Evolutionary conservation across 2,797 vertebrate genomes (phyloP).

Genomic region (Hydrocynus forskahlii): DNA sequence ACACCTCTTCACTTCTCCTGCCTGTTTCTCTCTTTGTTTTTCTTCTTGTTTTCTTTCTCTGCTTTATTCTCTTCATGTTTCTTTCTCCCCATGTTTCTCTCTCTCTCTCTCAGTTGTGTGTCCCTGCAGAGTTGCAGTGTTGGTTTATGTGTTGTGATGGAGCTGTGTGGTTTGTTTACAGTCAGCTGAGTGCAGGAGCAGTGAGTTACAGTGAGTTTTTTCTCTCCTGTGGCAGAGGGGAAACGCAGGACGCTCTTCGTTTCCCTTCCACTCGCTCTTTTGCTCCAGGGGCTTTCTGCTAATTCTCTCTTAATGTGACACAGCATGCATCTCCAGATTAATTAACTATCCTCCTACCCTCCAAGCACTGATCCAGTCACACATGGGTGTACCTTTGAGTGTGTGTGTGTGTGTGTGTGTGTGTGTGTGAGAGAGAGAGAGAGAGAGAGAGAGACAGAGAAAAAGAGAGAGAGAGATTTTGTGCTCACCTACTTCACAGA

Average conservation of each 20-base stretch:
- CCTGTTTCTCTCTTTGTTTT: background rate
- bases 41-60: background rate
- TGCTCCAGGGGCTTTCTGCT: conserved; percentile 51
- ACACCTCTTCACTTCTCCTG: conserved; percentile 6
- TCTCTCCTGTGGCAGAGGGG: conserved; percentile 19
- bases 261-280: conserved; percentile 22
- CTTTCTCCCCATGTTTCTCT: background rate
- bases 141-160: conserved; percentile 29
- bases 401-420: conserved; percentile 36
- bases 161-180: conserved; percentile 32
- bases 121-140: conserved; percentile 25
- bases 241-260: conserved; percentile 4
- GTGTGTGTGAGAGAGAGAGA: conserved; percentile 11
- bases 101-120: background rate
- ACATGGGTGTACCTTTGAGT: background rate
- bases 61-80: background rate
- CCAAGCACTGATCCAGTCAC: conserved; percentile 49
- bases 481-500: background rate
- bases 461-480: too few species aligned
- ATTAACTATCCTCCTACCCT: conserved; percentile 52
- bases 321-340: conserved; percentile 56
- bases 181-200: conserved; percentile 14
- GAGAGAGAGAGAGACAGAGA: background rate
- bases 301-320: conserved; percentile 61
- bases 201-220: background rate